Percentiles rank a stretch among this genome's conserved stretches.
These are phyloP conservation scores for Temnothorax rugatulus DNA, from an alignment of 2,888 invertebrate species.

Conservation along the genomic window DNA sequence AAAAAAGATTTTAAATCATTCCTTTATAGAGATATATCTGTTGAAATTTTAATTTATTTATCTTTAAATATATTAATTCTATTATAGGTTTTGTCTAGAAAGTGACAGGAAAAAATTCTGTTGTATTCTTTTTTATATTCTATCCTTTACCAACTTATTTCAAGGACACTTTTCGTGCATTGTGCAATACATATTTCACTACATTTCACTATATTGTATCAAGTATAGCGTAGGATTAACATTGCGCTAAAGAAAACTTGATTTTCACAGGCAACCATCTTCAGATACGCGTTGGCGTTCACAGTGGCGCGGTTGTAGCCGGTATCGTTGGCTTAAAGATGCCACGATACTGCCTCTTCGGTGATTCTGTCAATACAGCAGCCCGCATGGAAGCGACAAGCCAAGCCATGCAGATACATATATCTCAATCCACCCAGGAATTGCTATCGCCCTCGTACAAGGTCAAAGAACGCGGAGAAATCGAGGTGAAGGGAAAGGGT, in stretches of 20 bases:
- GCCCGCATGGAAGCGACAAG: constrained; percentile 97
- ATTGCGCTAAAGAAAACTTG: not conserved
- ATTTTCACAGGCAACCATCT: constrained; percentile 90
- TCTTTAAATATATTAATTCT: not conserved
- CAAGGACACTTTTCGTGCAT: not conserved
- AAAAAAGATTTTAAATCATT: not conserved
- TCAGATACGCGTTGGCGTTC: constrained; percentile 94
- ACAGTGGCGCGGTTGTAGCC: constrained; percentile 96
- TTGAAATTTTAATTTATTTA: not conserved
- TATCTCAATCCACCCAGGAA: constrained; percentile 95
- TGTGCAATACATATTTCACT: too few species aligned
- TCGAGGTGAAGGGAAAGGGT: constrained; percentile 97
- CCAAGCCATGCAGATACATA: constrained; percentile 97
- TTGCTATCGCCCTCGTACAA: constrained; percentile 92
- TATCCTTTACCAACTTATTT: not conserved
- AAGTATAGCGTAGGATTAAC: not conserved
- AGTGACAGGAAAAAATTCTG: not conserved
- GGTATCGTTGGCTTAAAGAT: constrained; percentile 98
- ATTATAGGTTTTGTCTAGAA: not conserved
- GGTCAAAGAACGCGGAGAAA: constrained; percentile 93
- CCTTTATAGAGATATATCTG: not conserved
- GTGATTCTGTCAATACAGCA: constrained; percentile 96
- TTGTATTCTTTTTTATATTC: not conserved
- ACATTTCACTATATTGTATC: too few species aligned
- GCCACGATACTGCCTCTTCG: constrained; percentile 94